These are phyloP conservation scores for Pseudomyrmex cubaensis DNA, from an alignment of 1,140 invertebrate genomes.

Conservation along the genomic window DNA sequence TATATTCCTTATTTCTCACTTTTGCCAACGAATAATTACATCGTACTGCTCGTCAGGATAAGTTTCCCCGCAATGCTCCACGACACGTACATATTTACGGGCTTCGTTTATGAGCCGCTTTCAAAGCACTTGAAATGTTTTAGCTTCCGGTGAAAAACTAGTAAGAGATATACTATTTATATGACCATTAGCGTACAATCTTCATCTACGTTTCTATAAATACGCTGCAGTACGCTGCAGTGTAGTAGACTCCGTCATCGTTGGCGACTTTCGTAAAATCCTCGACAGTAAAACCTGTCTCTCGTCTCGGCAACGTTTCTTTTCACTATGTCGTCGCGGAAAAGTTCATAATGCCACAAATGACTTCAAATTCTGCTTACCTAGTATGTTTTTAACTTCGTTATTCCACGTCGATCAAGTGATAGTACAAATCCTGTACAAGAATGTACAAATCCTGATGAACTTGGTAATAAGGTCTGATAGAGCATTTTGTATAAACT, in stretches of 20 bases:
- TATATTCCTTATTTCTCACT: conserved; percentile 63
- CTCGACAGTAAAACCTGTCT: conserved; percentile 57
- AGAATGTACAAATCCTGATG: not conserved
- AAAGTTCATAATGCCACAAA: conserved; percentile 41
- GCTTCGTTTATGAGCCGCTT: conserved; percentile 60
- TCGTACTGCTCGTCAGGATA: conserved; percentile 3
- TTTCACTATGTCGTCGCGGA: conserved; percentile 26
- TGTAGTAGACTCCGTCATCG: conserved; percentile 63
- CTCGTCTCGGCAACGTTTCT: conserved; percentile 64
- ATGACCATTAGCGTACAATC: conserved; percentile 71
- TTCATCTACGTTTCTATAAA: conserved; percentile 67
- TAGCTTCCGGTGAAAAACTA: conserved; percentile 71
- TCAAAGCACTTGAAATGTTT: conserved; percentile 57
- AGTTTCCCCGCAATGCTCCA: conserved; percentile 27
- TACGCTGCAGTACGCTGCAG: conserved; percentile 15
- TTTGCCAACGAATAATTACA: conserved; percentile 56
- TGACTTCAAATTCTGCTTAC: conserved; percentile 45
- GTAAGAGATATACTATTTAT: conserved; percentile 67
- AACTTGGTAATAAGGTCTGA: not conserved
- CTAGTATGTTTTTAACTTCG: conserved; percentile 38
- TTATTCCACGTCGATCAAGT: conserved; percentile 21
- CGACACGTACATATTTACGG: conserved; percentile 61
- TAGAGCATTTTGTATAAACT: not conserved
- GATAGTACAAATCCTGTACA: not conserved
- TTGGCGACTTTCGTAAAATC: conserved; percentile 58